Percentiles rank a stretch among this genome's conserved stretches.
These are phyloP conservation scores for Thermophis baileyi DNA, from an alignment of 2,113 vertebrate genomes.

Conservation along the genomic window DNA sequence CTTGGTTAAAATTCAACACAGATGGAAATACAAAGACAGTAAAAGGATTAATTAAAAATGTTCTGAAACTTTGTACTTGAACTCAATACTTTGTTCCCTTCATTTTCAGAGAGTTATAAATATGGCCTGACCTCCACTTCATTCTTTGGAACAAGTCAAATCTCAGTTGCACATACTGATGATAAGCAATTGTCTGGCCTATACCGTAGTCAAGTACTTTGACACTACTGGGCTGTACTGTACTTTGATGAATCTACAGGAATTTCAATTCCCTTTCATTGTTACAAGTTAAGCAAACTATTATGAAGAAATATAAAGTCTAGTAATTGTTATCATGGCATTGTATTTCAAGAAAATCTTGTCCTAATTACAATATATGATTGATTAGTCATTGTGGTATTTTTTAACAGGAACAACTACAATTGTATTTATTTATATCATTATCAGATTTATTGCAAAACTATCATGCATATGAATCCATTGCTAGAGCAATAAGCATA, in stretches of 20 bases:
- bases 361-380: neutral
- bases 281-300: neutral
- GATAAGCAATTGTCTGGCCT: neutral
- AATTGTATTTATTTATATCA: neutral
- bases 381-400: neutral
- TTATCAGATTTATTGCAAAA: neutral
- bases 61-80: neutral
- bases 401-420: neutral
- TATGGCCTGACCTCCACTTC: accelerated
- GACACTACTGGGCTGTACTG: neutral
- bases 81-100: neutral
- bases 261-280: neutral
- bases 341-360: neutral
- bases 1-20: neutral
- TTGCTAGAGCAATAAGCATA: neutral
- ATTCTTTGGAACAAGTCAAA: neutral
- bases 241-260: neutral
- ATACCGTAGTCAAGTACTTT: neutral
- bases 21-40: neutral
- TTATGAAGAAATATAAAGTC: neutral
- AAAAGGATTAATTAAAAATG: neutral
- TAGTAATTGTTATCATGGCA: neutral
- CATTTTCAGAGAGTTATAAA: neutral
- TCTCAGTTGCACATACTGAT: neutral
- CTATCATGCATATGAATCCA: neutral